Conservation (phyloP, 2,797 vertebrate species). For the Apodemus agrarius region DNA sequence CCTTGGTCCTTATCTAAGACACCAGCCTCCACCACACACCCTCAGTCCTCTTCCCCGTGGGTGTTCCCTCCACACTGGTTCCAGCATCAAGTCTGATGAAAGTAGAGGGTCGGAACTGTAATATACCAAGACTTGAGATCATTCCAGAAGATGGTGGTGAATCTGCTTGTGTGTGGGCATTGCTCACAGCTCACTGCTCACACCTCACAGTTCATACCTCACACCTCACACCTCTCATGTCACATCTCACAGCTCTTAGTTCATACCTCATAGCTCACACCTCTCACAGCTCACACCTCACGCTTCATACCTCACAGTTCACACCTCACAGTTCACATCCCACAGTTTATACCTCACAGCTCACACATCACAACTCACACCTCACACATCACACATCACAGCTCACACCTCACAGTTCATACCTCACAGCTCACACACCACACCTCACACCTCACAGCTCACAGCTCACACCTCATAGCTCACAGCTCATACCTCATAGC, state of each 20-base stretch:
- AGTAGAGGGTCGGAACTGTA: neutral
- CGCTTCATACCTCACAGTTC: neutral
- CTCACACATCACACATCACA: neutral
- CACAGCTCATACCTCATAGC: too few relatives aligned
- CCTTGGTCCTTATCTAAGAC: neutral
- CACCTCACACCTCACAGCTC: too few relatives aligned
- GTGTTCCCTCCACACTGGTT: too few relatives aligned
- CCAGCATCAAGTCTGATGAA: neutral
- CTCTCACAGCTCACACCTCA: neutral
- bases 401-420: neutral
- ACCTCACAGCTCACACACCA: too few relatives aligned
- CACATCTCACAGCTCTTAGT: too few relatives aligned
- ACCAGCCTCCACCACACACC: neutral
- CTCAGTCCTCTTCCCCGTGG: neutral
- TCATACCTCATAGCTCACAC: too few relatives aligned
- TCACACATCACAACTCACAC: neutral
- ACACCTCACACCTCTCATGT: too few relatives aligned
- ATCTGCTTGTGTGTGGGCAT: neutral
- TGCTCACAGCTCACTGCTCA: neutral
- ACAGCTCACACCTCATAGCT: too few relatives aligned
- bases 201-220: too few relatives aligned
- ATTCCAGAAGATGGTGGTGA: neutral
- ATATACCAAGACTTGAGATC: neutral
- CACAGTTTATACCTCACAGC: neutral
- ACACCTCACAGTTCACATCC: fast-evolving